Conservation (phyloP, 2,888 invertebrate genomes). For the Eupeodes latifasciatus region DNA sequence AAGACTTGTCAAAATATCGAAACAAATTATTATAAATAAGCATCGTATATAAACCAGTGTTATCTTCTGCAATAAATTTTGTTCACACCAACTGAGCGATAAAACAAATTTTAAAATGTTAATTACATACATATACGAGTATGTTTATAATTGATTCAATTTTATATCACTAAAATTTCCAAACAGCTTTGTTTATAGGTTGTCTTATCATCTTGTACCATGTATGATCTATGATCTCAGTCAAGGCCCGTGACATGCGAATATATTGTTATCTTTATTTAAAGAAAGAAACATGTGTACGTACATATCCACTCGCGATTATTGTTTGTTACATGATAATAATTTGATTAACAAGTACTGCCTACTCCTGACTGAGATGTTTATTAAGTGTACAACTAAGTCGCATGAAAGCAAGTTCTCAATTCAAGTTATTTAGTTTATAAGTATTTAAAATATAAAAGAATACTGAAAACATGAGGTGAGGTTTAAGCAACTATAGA, state of each 20-base stretch:
- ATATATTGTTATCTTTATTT: not conserved
- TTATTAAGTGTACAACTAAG: not conserved
- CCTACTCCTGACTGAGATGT: not conserved
- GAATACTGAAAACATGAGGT: no score
- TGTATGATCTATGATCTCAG: not conserved
- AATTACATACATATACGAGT: not conserved
- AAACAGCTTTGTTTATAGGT: not conserved
- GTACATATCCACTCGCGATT: not conserved
- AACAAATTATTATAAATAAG: no score
- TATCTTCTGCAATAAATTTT: conserved; percentile 3
- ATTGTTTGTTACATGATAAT: conserved; percentile 8
- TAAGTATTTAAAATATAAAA: no score
- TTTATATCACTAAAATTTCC: not conserved
- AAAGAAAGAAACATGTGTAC: no score
- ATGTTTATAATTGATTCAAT: not conserved
- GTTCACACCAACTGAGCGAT: conserved; percentile 1
- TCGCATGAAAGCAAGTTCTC: not conserved
- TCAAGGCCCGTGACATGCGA: conserved; percentile 2
- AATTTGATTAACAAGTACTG: conserved; percentile 14
- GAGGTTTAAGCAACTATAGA: no score
- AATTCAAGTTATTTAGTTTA: not conserved
- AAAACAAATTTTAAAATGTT: not conserved
- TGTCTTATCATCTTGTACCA: conserved; percentile 19
- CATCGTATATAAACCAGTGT: not conserved
- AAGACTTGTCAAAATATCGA: no score